These are phyloP conservation scores for Drosophila nigricruria DNA, from an alignment of 2,888 invertebrate genomes.

Conservation along the genomic window DNA sequence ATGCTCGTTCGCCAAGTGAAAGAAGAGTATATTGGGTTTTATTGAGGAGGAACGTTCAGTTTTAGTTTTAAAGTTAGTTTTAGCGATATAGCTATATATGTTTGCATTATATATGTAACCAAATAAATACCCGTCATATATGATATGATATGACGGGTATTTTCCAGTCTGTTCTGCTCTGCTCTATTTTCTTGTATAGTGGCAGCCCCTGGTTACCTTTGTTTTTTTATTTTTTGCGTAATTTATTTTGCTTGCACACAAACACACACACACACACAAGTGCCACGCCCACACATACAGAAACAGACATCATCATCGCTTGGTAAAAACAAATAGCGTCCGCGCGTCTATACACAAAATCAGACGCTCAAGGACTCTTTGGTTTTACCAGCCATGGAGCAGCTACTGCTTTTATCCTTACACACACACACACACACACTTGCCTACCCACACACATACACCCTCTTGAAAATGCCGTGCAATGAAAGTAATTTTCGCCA, in stretches of 20 bases:
- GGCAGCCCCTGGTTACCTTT: conserved; percentile 40
- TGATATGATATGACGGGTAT: no score
- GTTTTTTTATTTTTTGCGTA: conserved; percentile 49
- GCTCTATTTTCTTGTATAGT: neutral
- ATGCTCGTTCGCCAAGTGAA: neutral
- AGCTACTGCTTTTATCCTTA: conserved; percentile 13
- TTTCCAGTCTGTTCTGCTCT: neutral
- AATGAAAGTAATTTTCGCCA: conserved; percentile 81
- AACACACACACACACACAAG: conserved; percentile 7
- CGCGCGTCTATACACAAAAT: conserved; percentile 81
- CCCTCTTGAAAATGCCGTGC: conserved; percentile 67
- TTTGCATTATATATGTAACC: no score
- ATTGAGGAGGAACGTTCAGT: neutral
- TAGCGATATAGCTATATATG: no score
- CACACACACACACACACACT: conserved; percentile 20
- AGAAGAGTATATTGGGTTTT: neutral
- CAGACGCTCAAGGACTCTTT: conserved; percentile 83
- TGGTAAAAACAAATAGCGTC: conserved; percentile 70
- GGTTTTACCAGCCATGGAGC: conserved; percentile 48
- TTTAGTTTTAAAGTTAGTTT: no score
- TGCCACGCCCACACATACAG: conserved; percentile 39
- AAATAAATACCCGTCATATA: no score
- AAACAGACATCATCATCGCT: conserved; percentile 23
- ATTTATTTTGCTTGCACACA: conserved; percentile 50
- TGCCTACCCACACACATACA: conserved; percentile 25